Evolutionary conservation across 2,113 vertebrate genomes (phyloP), one percentile per base, ranked within the genome.

Genomic region (Hylia prasina): DNA sequence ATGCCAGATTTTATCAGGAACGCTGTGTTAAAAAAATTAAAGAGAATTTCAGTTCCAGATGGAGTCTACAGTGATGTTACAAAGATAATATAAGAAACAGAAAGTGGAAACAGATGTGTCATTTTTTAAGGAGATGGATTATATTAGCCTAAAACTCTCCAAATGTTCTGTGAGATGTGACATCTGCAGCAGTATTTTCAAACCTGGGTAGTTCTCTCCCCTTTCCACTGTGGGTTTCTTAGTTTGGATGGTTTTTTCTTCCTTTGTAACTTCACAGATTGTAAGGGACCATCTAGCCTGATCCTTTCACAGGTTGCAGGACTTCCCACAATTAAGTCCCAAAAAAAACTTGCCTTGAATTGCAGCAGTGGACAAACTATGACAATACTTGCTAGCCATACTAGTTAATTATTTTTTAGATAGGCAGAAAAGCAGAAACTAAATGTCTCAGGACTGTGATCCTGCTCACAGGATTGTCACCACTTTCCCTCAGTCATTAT

Each of bases 51-150:
- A 73, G 54, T 96, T 96, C 95, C 95, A 97, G 92, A 97, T 96
- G 95, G 89, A 85, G 78, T 44, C 82, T 91, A 94, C 82, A 93
- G 91, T 88, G 92, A 97, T 95, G 94, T 88, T 97, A 90, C 75
- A 83, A 95, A 96, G 93, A 95, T 96, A 95, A 82, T 90, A 91
- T 90, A 94, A 88, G 90, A 89, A 96, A 80, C 54, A 95, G 91
- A 97, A 96, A 97, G 91, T 94, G 68, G 75, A 97, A 96, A 87
- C 96, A 96, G 85, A 96, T 96, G 95, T 73, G 90, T 82, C 92
- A 75, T 95, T 94, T 96, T 96, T 93, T 83, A 45, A 58, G 89
- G 82, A 80, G 90, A 88, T 92, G 95, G 94, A 94, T 93, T 91
- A 77, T 85, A 96, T 97, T 96, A 96, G 90, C 0, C 3, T 88